Conservation (phyloP, 2,113 vertebrate species). For the Neoarius graeffei region DNA sequence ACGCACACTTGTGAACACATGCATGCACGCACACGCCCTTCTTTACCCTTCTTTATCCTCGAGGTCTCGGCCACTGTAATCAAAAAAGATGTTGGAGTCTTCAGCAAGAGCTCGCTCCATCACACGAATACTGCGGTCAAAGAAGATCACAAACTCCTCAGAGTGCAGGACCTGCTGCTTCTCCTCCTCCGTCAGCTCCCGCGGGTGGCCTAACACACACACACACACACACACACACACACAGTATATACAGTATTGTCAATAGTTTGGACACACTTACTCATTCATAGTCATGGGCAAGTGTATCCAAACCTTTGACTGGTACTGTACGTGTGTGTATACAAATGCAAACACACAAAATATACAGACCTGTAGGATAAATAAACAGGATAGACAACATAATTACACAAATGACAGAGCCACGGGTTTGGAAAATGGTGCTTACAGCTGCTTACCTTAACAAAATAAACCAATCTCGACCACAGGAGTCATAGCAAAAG, state of each 20-base stretch:
- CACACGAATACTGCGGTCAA: slow-evolving; percentile 92
- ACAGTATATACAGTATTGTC: neutral
- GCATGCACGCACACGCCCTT: slow-evolving; percentile 57
- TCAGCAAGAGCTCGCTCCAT: slow-evolving; percentile 94
- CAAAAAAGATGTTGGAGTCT: slow-evolving; percentile 92
- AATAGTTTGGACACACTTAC: too few relatives aligned
- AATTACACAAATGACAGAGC: slow-evolving; percentile 14
- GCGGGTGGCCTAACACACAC: slow-evolving; percentile 75
- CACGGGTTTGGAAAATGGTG: neutral
- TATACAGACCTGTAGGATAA: slow-evolving; percentile 35
- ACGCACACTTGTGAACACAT: slow-evolving; percentile 1
- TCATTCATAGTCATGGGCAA: too few relatives aligned
- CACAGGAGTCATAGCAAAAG: slow-evolving; percentile 25
- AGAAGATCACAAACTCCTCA: slow-evolving; percentile 95
- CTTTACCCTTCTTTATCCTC: slow-evolving; percentile 93
- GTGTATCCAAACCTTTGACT: too few relatives aligned
- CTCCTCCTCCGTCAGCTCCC: slow-evolving; percentile 95
- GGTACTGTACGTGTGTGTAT: too few relatives aligned
- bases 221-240: slow-evolving; percentile 42
- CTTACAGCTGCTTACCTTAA: slow-evolving; percentile 28
- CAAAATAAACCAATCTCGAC: slow-evolving; percentile 40
- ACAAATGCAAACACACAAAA: neutral
- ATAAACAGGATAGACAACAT: slow-evolving; percentile 31
- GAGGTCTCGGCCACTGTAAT: slow-evolving; percentile 90
- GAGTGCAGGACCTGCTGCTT: slow-evolving; percentile 95